Evolutionary conservation across 2,797 vertebrate genomes (phyloP).

Genomic region (Chaetophractus vellerosus): DNA sequence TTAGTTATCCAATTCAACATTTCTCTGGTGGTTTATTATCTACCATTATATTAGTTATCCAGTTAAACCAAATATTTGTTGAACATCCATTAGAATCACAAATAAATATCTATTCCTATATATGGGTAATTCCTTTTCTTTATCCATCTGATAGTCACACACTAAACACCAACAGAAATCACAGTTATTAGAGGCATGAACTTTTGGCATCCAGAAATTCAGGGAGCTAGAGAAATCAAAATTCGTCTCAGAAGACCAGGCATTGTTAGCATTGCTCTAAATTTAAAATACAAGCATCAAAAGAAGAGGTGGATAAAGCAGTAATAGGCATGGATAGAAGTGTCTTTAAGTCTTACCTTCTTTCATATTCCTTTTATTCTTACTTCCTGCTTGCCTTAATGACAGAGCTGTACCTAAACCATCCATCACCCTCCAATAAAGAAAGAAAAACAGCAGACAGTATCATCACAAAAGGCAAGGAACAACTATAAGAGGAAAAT

Average conservation of each 20-base stretch:
- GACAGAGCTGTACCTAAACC: constrained; percentile 27
- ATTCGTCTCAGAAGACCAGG: neutral
- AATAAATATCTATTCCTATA: neutral
- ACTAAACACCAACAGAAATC: neutral
- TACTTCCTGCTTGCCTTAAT: constrained; percentile 18
- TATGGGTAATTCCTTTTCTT: neutral
- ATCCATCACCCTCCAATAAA: neutral
- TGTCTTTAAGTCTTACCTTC: neutral
- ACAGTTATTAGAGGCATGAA: constrained; percentile 17
- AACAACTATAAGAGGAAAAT: neutral
- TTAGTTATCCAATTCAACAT: neutral
- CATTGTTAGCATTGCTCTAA: constrained; percentile 27
- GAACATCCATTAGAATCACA: constrained; percentile 28
- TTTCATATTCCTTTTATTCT: constrained; percentile 63
- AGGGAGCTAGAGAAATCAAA: neutral
- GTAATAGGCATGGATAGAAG: neutral
- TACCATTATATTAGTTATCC: constrained; percentile 1
- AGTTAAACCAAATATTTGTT: constrained; percentile 28
- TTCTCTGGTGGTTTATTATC: constrained; percentile 42
- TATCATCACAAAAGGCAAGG: neutral
- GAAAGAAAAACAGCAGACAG: neutral
- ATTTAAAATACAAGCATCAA: constrained; percentile 54
- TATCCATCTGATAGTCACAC: neutral
- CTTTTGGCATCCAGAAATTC: constrained; percentile 37
- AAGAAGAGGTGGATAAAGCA: constrained; percentile 3